A percentile compares a stretch with the other conserved stretches of the same genome.
Conservation (phyloP, 1,140 invertebrate species). For the Drusus annulatus region DNA sequence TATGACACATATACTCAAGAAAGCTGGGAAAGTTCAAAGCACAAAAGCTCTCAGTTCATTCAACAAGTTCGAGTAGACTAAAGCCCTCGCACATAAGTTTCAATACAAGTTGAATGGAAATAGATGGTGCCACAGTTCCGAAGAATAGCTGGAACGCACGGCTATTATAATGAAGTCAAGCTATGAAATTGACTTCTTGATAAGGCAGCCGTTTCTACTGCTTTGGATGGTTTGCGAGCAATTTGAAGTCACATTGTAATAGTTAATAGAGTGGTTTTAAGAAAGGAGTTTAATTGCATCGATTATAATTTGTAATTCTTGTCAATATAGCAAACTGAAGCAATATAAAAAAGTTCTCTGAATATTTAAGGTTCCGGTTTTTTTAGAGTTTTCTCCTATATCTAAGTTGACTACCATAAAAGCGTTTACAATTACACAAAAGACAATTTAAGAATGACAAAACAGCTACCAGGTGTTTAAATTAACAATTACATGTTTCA, state of each 20-base stretch:
- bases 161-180: not conserved
- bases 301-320: not conserved
- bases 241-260: not conserved
- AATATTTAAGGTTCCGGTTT: no score
- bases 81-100: conserved; percentile 22
- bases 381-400: no score
- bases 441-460: no score
- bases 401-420: no score
- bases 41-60: conserved; percentile 30
- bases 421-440: no score
- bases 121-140: not conserved
- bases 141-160: conserved; percentile 28
- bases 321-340: no score
- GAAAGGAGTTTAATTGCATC: not conserved
- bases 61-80: conserved; percentile 30
- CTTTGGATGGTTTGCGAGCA: not conserved
- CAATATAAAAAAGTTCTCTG: no score
- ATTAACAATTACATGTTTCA: no score
- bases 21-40: conserved; percentile 9
- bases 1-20: no score
- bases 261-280: no score
- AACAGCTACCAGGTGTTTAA: no score
- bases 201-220: not conserved
- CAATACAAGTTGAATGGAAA: conserved; percentile 29
- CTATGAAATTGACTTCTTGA: conserved; percentile 5